Conservation (phyloP, 2,888 invertebrate genomes). For the Aspidiotus rigidus region DNA sequence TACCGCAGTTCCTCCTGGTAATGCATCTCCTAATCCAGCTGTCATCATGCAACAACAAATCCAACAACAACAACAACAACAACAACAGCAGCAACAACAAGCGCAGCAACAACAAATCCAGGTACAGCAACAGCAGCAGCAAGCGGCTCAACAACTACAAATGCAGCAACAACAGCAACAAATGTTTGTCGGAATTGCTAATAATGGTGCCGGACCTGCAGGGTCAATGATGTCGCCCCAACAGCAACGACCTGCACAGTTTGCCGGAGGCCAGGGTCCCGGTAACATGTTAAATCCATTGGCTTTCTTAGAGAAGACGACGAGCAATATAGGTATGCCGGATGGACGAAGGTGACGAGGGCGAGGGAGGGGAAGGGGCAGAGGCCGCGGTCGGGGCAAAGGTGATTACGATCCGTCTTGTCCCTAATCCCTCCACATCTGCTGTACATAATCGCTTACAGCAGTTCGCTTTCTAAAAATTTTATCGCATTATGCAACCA, state of each 20-base stretch:
- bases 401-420: conserved; percentile 44
- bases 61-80: conserved; percentile 38
- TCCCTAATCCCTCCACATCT: conserved; percentile 37
- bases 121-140: conserved; percentile 39
- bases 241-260: conserved; percentile 48
- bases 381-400: conserved; percentile 64
- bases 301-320: conserved; percentile 79
- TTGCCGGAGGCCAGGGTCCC: conserved; percentile 43
- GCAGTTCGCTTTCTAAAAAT: conserved; percentile 22
- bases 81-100: conserved; percentile 39
- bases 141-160: conserved; percentile 41
- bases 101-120: conserved; percentile 39
- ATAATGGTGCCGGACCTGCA: conserved; percentile 13
- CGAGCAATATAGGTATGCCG: conserved; percentile 81
- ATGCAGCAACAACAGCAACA: conserved; percentile 42
- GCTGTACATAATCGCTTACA: conserved; percentile 33
- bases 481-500: no score
- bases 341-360: conserved; percentile 79
- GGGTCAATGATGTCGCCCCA: conserved; percentile 41
- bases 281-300: conserved; percentile 64
- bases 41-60: conserved; percentile 34
- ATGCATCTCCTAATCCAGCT: conserved; percentile 25
- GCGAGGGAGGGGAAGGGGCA: conserved; percentile 71
- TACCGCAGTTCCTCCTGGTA: conserved; percentile 38
- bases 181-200: conserved; percentile 25